phyloP scores from a whole-genome alignment of 2,113 vertebrate species.

The Turdus rufiventris region DNA sequence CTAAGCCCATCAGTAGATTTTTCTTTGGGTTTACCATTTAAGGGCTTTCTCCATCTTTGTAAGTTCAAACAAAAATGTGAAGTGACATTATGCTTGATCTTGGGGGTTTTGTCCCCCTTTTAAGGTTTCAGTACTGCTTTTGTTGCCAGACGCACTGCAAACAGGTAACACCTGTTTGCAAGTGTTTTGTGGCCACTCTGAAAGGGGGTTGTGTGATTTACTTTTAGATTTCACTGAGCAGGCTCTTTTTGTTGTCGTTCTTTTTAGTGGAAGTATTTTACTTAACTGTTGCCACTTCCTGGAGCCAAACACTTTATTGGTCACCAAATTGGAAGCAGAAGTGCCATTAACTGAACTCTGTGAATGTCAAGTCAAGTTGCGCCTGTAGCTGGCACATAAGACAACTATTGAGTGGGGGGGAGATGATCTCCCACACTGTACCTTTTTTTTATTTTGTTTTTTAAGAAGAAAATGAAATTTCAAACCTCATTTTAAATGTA shows the following conservation, averaged over 20 bases:
- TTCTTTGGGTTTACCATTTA: slow-evolving; percentile 44
- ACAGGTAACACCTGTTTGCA: neutral
- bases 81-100: neutral
- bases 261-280: slow-evolving; percentile 20
- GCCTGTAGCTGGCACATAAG: slow-evolving; percentile 52
- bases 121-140: neutral
- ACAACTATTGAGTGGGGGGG: slow-evolving; percentile 1
- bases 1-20: neutral
- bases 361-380: slow-evolving; percentile 52
- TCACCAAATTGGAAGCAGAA: slow-evolving; percentile 71
- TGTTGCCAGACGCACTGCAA: neutral
- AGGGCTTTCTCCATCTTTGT: slow-evolving; percentile 45
- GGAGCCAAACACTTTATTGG: slow-evolving; percentile 54
- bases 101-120: neutral
- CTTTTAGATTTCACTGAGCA: neutral
- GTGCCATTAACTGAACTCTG: slow-evolving; percentile 71
- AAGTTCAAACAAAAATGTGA: slow-evolving; percentile 48
- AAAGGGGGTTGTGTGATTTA: neutral
- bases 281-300: slow-evolving; percentile 53
- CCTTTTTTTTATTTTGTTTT: neutral
- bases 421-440: neutral
- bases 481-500: slow-evolving; percentile 69
- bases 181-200: neutral
- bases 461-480: slow-evolving; percentile 12
- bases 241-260: neutral